Percentiles rank a stretch among this genome's conserved stretches.
Evolutionary conservation across 2,113 vertebrate genomes (phyloP).

Genomic region (Xenopus tropicalis): DNA sequence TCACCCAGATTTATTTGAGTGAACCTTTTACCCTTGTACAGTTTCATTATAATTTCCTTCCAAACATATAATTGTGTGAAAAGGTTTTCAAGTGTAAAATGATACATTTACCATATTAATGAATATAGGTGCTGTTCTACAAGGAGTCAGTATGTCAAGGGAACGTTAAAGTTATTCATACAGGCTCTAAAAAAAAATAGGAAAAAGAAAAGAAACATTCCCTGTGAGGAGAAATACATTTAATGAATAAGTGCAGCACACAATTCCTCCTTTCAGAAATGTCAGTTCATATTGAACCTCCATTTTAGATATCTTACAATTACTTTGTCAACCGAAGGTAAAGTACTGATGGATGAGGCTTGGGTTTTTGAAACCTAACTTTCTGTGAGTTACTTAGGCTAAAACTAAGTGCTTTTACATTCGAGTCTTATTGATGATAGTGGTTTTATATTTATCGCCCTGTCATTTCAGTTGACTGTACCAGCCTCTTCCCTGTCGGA

Average conservation of each 20-base stretch:
- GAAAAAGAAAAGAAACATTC: slow-evolving; percentile 62
- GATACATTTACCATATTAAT: slow-evolving; percentile 81
- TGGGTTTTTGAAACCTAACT: slow-evolving; percentile 78
- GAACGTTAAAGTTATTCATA: slow-evolving; percentile 82
- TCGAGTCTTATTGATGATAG: slow-evolving; percentile 79
- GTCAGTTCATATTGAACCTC: slow-evolving; percentile 77
- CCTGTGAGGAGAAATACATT: slow-evolving; percentile 78
- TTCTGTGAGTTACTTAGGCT: slow-evolving; percentile 79
- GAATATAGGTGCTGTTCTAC: slow-evolving; percentile 80
- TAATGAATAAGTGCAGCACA: slow-evolving; percentile 79
- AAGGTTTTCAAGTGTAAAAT: slow-evolving; percentile 81
- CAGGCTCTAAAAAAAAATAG: slow-evolving; percentile 80
- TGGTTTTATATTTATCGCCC: slow-evolving; percentile 84
- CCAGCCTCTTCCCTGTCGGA: slow-evolving; percentile 68
- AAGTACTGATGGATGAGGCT: slow-evolving; percentile 75
- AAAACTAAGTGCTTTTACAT: slow-evolving; percentile 88
- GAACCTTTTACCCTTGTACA: slow-evolving; percentile 77
- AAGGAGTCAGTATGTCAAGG: slow-evolving; percentile 77
- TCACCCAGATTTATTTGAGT: slow-evolving; percentile 53
- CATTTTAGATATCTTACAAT: slow-evolving; percentile 80
- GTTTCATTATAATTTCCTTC: slow-evolving; percentile 76
- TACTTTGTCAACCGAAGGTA: slow-evolving; percentile 82
- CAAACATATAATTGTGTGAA: slow-evolving; percentile 79
- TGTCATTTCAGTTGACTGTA: slow-evolving; percentile 80
- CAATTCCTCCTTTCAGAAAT: slow-evolving; percentile 83